Percentiles rank a stretch among this genome's conserved stretches.
Evolutionary conservation across 2,113 vertebrate species (phyloP).

Genomic region (Cariama cristata): DNA sequence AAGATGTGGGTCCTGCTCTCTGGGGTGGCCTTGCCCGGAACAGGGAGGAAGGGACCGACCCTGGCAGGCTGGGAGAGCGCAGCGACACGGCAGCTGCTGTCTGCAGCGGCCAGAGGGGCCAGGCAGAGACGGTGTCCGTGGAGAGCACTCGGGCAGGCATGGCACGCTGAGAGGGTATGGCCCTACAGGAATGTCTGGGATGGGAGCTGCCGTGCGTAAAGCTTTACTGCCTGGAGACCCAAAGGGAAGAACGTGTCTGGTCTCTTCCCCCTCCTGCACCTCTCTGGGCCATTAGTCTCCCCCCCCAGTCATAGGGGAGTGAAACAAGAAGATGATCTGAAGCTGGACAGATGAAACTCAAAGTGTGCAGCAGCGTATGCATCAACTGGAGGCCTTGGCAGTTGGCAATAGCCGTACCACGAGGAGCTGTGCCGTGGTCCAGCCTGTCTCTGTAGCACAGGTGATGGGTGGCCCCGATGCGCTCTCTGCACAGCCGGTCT

Average conservation of each 20-base stretch:
- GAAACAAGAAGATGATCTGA: not conserved
- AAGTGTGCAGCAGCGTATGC: not conserved
- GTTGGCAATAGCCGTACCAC: accelerated
- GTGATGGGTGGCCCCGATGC: not conserved
- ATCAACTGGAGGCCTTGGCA: not conserved
- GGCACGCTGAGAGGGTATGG: not conserved
- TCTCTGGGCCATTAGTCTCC: not conserved
- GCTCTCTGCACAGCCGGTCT: accelerated
- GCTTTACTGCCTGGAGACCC: not conserved
- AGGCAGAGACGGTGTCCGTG: not conserved
- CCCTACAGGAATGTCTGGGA: not conserved
- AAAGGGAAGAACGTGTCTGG: not conserved
- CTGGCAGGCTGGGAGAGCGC: not conserved
- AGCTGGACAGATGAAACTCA: not conserved
- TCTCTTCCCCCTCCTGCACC: not conserved
- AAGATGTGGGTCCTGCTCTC: not conserved
- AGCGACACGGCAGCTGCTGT: not conserved
- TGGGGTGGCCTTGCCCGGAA: not conserved
- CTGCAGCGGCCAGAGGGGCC: not conserved
- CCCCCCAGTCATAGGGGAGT: not conserved
- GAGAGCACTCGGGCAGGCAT: not conserved
- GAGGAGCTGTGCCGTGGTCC: not conserved
- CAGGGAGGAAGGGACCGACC: not conserved
- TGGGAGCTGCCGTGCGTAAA: not conserved
- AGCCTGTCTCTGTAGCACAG: not conserved